Base-by-base conservation (phyloP, 2,113 vertebrate species). In the Grammomys surdaster region DNA sequence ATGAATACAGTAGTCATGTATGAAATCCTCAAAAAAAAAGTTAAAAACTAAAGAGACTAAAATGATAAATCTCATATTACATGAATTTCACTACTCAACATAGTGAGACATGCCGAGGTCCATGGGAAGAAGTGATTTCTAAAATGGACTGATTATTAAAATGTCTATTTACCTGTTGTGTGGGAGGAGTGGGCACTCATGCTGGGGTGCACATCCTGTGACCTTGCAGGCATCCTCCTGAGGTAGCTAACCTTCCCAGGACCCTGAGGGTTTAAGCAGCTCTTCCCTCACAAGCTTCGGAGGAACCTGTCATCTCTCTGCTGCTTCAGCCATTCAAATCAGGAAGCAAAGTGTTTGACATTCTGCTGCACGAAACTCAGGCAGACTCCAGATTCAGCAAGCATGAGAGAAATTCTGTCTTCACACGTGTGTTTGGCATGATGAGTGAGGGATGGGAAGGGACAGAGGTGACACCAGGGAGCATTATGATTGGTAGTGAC, bases 321-420 rank as follows among this genome's bases (percentile, higher is more conserved):
- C 46, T 82, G 20, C 88, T 95, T 92, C 43, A 81, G 46, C 81
- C 81, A 48, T 87, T 92, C 36, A 19, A 93, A 86, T 93, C 88
- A 73, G 95, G 88, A 94, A 95, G 84, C 72, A 96, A 91, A 89
- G 94, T 19, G 6, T 91, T 95, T 93, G 92, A 77, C 78, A 90
- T 77, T 82, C 60, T 78, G 87, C n/a, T 93, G 65, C 93, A 92
- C 81, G 72, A 89, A 95, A 95, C 22, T 54, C 36, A 91, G 36
- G 51, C n/a, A 17, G 80, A 76, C 87, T 92, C 89, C 81, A 95
- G 88, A 84, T 95, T 94, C 93, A 87, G 92, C 86, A 14, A 22
- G 76, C 91, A 28, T 92, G 76, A 86, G 93, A 97, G 89, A 69
- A 28, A 63, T 89, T 63, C 82, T 95, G 93, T 89, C 60, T 95